Evolutionary conservation across 2,113 vertebrate species (phyloP).

Genomic region (Ophiodon elongatus): DNA sequence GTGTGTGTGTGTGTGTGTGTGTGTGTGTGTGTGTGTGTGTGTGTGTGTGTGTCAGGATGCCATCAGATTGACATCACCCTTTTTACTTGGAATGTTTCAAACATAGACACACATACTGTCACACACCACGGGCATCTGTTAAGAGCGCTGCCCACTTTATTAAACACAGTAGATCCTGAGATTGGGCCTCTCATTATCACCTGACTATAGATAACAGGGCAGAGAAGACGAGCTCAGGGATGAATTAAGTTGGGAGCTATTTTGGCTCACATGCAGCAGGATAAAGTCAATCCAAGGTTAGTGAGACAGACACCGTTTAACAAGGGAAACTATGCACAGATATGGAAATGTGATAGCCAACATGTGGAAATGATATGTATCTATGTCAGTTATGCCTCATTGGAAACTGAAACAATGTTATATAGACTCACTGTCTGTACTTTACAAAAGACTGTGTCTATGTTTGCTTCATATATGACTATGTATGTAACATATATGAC

Average conservation of each 20-base stretch:
- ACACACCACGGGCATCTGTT: neutral
- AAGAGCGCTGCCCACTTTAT: constrained; percentile 48
- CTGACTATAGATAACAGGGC: constrained; percentile 70
- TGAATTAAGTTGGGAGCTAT: constrained; percentile 66
- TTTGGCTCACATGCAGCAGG: constrained; percentile 43
- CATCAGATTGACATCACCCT: constrained; percentile 73
- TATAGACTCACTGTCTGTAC: neutral
- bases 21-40: constrained; percentile 41
- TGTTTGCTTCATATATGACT: neutral
- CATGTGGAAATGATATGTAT: neutral
- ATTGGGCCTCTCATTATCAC: constrained; percentile 68
- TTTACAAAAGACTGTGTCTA: neutral
- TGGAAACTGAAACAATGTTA: neutral
- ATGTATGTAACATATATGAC: neutral
- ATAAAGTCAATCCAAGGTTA: constrained; percentile 68
- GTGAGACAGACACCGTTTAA: neutral
- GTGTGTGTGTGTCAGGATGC: constrained; percentile 65
- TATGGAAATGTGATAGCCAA: constrained; percentile 1
- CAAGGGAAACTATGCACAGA: neutral
- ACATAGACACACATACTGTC: constrained; percentile 40
- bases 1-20: constrained; percentile 26
- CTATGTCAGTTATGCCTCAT: neutral
- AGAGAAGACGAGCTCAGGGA: constrained; percentile 60
- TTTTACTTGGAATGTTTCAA: constrained; percentile 57
- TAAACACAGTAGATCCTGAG: constrained; percentile 60